Percentiles rank a stretch among this genome's conserved stretches.
These are phyloP conservation scores for Centrocercus urophasianus DNA, from an alignment of 2,113 vertebrate genomes.

Conservation along the genomic window DNA sequence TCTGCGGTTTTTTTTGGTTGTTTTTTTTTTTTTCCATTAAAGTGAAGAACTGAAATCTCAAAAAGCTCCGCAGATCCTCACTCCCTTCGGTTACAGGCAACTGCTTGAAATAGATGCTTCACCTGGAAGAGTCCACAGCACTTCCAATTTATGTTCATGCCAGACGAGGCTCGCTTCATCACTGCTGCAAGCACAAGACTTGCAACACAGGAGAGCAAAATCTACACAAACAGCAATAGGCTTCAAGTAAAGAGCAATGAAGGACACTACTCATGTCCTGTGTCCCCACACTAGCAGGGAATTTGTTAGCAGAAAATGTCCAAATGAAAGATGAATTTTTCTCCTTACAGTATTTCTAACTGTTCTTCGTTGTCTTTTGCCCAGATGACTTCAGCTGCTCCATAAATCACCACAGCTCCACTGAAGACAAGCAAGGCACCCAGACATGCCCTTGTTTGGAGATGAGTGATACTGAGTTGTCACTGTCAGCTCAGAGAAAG, in stretches of 20 bases:
- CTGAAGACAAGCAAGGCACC: slow-evolving; percentile 22
- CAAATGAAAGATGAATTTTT: slow-evolving; percentile 49
- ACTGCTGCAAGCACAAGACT: not conserved
- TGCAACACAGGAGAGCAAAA: slow-evolving; percentile 17
- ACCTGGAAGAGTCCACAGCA: not conserved
- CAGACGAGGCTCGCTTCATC: slow-evolving; percentile 3
- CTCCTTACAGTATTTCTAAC: slow-evolving; percentile 32
- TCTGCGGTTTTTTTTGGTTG: not conserved
- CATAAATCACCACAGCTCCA: slow-evolving; percentile 50
- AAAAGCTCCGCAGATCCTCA: not conserved
- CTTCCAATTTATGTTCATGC: not conserved
- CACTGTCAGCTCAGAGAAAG: not conserved
- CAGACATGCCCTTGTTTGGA: slow-evolving; percentile 4
- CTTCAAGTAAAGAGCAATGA: slow-evolving; percentile 50
- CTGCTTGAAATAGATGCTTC: slow-evolving; percentile 15
- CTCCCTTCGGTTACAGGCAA: slow-evolving; percentile 3
- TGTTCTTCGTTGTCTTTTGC: not conserved
- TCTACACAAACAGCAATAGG: slow-evolving; percentile 20
- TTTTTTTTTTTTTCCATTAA: not conserved
- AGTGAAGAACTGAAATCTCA: not conserved
- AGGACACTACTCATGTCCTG: slow-evolving; percentile 48
- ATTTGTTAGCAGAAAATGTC: slow-evolving; percentile 45
- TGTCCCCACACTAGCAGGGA: slow-evolving; percentile 10
- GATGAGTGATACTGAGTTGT: not conserved
- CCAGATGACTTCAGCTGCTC: slow-evolving; percentile 41